Evolutionary conservation across 2,888 invertebrate species (phyloP), one percentile per base, ranked within the genome.

Genomic region (Mesorhabditis belari): DNA sequence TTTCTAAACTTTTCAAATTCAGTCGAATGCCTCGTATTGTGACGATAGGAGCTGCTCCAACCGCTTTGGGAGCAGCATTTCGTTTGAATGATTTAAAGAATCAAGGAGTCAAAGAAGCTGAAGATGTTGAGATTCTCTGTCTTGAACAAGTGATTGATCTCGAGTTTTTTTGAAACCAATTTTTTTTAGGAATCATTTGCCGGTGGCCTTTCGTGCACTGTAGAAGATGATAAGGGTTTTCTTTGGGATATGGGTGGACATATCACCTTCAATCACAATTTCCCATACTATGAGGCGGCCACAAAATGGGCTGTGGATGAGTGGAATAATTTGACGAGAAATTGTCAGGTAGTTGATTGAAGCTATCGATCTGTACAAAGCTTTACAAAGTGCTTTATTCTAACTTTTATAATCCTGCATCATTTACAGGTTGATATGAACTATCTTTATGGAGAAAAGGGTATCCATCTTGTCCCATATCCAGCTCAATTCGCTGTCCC

Each of bases 181-280:
- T 28, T 4, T 28, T 29, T 67, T n/a, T 51, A 73, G 72, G 70
- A 73, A 62, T 25, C 65, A 24, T 58, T 60, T n/a, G 70, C 77
- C 35, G 80, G 80, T 21, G 80, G 80, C 23, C 67, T 80, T 4
- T 77, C 80, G 12, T 72, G 76, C 58, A 77, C 79, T 21, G 75
- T 80, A 9, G 66, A 61, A 25, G 80, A 80, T 62, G 71, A 72
- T 12, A 73, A 77, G 52, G 80, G 80, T 9, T 80, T 80, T 67
- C 70, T 80, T 25, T 80, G 80, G 80, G 80, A 80, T 54, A 80
- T 80, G 78, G 80, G 80, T 25, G 78, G 79, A 21, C 80, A 80
- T 57, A 79, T 80, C 65, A 80, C 79, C 28, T 80, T 80, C 70
- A 72, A 75, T 50, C 79, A 79, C 63, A 79, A 79, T 66, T 76